Percentiles rank a stretch among this genome's conserved stretches.
phyloP scores from a whole-genome alignment of 2,888 invertebrate species.

The Trichogramma evanescens region DNA sequence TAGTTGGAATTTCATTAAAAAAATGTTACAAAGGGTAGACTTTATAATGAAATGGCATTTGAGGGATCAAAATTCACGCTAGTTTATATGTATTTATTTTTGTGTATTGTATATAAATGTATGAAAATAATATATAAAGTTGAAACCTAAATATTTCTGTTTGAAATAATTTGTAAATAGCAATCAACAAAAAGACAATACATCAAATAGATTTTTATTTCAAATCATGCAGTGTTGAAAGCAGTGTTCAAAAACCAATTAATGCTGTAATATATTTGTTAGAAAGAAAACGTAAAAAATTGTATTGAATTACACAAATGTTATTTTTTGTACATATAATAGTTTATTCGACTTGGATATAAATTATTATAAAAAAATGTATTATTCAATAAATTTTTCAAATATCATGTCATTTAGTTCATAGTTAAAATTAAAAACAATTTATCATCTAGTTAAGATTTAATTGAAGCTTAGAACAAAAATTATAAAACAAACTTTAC shows the following conservation, averaged over 20 bases:
- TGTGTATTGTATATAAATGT: not conserved
- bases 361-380: constrained; percentile 14
- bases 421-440: not conserved
- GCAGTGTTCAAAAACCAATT: constrained; percentile 1
- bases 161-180: not conserved
- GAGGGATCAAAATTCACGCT: not conserved
- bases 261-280: constrained; percentile 21
- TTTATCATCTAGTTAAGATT: not conserved
- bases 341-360: constrained; percentile 29
- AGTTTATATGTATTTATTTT: not conserved
- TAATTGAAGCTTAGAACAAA: too few species aligned
- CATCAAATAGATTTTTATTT: not conserved
- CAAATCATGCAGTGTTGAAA: constrained; percentile 8
- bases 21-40: not conserved
- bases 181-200: not conserved
- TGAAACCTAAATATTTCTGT: not conserved
- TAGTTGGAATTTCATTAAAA: not conserved
- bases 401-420: not conserved
- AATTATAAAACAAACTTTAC: too few species aligned
- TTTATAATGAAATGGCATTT: not conserved
- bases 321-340: constrained; percentile 43
- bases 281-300: constrained; percentile 4
- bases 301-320: constrained; percentile 37
- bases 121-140: not conserved
- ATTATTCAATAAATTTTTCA: constrained; percentile 10